Evolutionary conservation across 53 echinoderm and acorn worm species (phyloP).

Genomic region (Mesocentrotus franciscanus): DNA sequence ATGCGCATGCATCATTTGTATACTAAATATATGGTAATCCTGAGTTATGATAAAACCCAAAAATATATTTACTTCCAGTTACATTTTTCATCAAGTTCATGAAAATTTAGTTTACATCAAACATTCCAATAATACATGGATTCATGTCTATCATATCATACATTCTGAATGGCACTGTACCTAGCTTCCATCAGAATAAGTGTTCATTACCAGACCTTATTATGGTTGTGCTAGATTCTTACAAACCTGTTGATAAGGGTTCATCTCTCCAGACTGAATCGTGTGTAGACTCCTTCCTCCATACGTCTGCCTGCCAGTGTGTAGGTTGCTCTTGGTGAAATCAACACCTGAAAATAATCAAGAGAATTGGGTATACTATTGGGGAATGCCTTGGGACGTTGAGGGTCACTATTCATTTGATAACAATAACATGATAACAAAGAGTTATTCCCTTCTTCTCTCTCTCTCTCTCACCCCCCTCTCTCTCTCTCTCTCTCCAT

Average conservation of each 20-base stretch:
- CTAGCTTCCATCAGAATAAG: neutral
- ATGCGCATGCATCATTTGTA: too few relatives aligned
- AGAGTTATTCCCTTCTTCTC: neutral
- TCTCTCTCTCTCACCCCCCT: neutral
- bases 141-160: too few relatives aligned
- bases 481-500: neutral
- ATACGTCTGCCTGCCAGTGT: constrained; percentile 84
- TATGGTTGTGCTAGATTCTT: neutral
- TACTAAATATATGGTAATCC: too few relatives aligned
- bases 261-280: constrained; percentile 67
- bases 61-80: too few relatives aligned
- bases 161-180: neutral
- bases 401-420: neutral
- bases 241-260: constrained; percentile 91
- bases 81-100: too few relatives aligned
- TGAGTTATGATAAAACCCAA: too few relatives aligned
- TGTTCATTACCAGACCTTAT: neutral
- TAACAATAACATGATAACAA: too few relatives aligned
- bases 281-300: constrained; percentile 81
- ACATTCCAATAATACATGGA: too few relatives aligned
- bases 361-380: neutral
- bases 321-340: constrained; percentile 92
- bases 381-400: neutral
- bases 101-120: too few relatives aligned
- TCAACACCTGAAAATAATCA: constrained; percentile 80